A percentile compares a stretch with the other conserved stretches of the same genome.
Conservation (phyloP, 2,888 invertebrate genomes). For the Polydrusus tereticollis region DNA sequence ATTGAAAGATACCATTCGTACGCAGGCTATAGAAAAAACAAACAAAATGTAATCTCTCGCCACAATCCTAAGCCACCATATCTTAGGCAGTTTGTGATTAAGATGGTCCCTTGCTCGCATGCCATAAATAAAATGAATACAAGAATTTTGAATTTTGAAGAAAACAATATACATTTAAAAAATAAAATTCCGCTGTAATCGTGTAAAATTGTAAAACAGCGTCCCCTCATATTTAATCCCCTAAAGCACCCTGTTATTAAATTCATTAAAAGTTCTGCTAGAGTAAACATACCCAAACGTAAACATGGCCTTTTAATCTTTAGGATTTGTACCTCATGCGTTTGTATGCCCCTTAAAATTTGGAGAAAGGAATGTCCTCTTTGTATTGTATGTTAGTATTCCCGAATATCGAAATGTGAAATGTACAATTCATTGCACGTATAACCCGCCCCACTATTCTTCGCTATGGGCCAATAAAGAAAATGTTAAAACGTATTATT, state of each 20-base stretch:
- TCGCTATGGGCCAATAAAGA: neutral
- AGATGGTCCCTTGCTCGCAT: too few species aligned
- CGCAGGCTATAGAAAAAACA: too few species aligned
- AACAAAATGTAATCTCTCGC: too few species aligned
- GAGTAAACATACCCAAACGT: constrained; percentile 12
- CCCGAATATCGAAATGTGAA: neutral
- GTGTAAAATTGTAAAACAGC: neutral
- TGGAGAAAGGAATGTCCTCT: neutral
- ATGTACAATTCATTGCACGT: neutral
- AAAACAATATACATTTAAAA: too few species aligned
- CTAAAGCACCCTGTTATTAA: neutral
- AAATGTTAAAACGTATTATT: neutral
- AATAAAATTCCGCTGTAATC: neutral
- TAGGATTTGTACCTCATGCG: too few species aligned
- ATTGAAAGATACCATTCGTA: too few species aligned
- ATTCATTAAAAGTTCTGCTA: constrained; percentile 9
- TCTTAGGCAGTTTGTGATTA: too few species aligned
- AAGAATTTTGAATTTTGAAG: too few species aligned
- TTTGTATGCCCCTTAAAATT: neutral
- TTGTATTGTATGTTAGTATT: neutral
- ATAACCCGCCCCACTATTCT: constrained; percentile 1
- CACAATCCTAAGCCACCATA: too few species aligned
- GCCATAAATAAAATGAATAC: too few species aligned
- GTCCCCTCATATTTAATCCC: neutral
- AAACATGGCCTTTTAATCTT: too few species aligned